phyloP scores from a whole-genome alignment of 2,888 invertebrate genomes.

The Catocala sponsa region DNA sequence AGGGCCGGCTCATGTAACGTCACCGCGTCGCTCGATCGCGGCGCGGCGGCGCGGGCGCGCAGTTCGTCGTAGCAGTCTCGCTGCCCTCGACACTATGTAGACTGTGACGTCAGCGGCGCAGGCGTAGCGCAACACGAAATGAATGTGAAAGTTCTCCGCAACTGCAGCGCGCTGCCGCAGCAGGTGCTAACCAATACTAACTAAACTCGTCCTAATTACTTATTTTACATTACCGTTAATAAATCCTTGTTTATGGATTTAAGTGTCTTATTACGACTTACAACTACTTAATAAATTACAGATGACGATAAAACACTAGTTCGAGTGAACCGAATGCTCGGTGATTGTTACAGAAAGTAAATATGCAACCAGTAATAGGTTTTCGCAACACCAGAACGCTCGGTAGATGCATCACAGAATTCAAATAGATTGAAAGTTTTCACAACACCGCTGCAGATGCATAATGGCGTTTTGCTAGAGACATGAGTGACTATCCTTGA shows the following conservation, averaged over 20 bases:
- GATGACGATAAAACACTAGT: slow-evolving; percentile 2
- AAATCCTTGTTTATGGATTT: slow-evolving; percentile 3
- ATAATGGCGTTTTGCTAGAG: slow-evolving; percentile 57
- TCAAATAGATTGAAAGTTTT: slow-evolving; percentile 39
- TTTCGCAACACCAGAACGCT: slow-evolving; percentile 62
- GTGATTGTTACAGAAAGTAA: slow-evolving; percentile 55
- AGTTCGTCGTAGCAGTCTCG: slow-evolving; percentile 43
- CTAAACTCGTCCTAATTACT: slow-evolving; percentile 52
- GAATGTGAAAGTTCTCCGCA: slow-evolving; percentile 85
- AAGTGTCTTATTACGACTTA: no score
- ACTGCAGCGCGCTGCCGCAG: slow-evolving; percentile 69
- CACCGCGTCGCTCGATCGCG: slow-evolving; percentile 16
- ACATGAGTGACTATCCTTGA: slow-evolving; percentile 75
- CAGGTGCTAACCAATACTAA: slow-evolving; percentile 77
- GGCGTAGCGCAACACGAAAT: slow-evolving; percentile 77
- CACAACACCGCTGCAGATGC: slow-evolving; percentile 64
- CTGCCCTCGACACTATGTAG: slow-evolving; percentile 56
- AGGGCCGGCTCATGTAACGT: slow-evolving; percentile 40
- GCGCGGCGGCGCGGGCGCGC: slow-evolving; percentile 2
- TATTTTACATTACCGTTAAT: slow-evolving; percentile 43
- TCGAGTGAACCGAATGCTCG: slow-evolving; percentile 54
- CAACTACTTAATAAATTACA: no score
- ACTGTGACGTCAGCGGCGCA: slow-evolving; percentile 75
- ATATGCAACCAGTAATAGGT: slow-evolving; percentile 51
- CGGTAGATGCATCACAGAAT: slow-evolving; percentile 49